Conservation (phyloP, 2,113 vertebrate genomes). For the Odocoileus virginianus region DNA sequence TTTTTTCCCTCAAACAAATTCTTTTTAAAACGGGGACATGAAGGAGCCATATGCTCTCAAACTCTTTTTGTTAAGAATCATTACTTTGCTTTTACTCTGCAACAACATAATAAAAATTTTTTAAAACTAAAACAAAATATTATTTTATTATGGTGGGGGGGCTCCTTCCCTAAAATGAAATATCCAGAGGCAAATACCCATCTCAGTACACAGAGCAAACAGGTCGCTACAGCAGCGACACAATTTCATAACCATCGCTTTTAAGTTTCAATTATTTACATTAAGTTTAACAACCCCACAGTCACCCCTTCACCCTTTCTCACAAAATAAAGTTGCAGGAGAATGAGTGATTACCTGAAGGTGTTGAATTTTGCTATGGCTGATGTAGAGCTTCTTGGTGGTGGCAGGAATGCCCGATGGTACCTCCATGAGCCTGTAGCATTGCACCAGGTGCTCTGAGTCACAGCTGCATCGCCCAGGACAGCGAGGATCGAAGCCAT, state of each 20-base stretch:
- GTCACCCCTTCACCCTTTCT: not conserved
- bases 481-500: slow-evolving; percentile 66
- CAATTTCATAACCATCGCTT: not conserved
- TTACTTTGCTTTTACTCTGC: not conserved
- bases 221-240: not conserved
- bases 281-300: not conserved
- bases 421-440: slow-evolving; percentile 80
- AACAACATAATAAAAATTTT: not conserved
- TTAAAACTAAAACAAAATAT: not conserved
- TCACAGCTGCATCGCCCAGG: slow-evolving; percentile 85
- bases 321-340: not conserved
- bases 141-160: not conserved
- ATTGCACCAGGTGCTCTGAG: slow-evolving; percentile 77
- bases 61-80: not conserved
- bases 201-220: not conserved
- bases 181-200: not conserved
- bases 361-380: slow-evolving; percentile 85
- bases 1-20: not conserved
- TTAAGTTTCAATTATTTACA: not conserved
- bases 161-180: not conserved
- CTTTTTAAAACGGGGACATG: not conserved
- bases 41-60: not conserved
- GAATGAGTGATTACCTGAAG: slow-evolving; percentile 82
- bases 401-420: slow-evolving; percentile 77
- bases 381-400: slow-evolving; percentile 82